phyloP scores from a whole-genome alignment of 2,888 invertebrate genomes.

The Pasiphila rectangulata region DNA sequence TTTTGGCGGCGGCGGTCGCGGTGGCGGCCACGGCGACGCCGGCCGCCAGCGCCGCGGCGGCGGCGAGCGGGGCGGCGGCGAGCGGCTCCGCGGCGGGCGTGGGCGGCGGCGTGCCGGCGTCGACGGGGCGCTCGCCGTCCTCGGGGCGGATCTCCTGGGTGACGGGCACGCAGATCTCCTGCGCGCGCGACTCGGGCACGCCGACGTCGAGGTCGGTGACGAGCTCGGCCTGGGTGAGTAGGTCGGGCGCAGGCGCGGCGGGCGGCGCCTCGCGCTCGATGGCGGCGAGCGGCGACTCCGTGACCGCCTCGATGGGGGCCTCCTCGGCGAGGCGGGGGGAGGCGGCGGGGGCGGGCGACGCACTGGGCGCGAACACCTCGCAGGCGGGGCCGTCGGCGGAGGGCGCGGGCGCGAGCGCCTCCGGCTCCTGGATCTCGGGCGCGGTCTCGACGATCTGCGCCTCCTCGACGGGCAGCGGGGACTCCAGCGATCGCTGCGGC shows the following conservation, averaged over 20 bases:
- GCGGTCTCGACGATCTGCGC: constrained; percentile 15
- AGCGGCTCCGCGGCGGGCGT: constrained; percentile 45
- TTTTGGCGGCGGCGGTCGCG: constrained; percentile 34
- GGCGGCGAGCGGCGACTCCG: constrained; percentile 20
- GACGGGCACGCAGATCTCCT: constrained; percentile 74
- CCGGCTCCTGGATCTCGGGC: not conserved
- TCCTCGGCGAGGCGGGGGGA: constrained; percentile 31
- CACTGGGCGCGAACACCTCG: constrained; percentile 1
- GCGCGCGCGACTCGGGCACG: constrained; percentile 65
- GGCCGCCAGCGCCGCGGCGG: constrained; percentile 46
- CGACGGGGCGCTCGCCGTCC: constrained; percentile 49
- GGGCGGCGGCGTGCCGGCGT: constrained; percentile 41
- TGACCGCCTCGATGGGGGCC: constrained; percentile 18
- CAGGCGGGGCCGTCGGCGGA: not conserved
- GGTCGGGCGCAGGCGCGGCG: constrained; percentile 58
- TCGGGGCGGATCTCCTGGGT: constrained; percentile 62
- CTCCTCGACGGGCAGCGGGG: constrained; percentile 34
- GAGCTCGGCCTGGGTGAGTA: constrained; percentile 58
- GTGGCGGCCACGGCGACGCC: constrained; percentile 42
- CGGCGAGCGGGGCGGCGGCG: constrained; percentile 48
- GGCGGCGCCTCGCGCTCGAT: constrained; percentile 11
- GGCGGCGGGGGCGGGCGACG: constrained; percentile 8
- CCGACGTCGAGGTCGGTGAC: constrained; percentile 69
- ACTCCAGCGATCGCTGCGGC: constrained; percentile 24
- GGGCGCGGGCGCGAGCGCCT: constrained; percentile 3